Conservation (phyloP, 2,113 vertebrate species). For the Lota lota region DNA sequence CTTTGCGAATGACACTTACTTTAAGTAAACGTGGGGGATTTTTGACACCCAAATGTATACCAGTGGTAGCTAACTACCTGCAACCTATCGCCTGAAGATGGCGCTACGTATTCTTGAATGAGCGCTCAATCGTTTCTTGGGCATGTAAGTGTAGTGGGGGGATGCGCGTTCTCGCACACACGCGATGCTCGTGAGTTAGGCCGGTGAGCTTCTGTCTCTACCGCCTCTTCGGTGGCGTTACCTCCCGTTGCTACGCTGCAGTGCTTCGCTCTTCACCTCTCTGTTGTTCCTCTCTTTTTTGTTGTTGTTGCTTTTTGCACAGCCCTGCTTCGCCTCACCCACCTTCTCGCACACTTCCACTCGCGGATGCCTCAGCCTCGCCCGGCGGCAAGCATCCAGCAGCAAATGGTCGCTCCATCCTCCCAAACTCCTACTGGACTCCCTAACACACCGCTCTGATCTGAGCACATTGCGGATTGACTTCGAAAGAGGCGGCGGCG, state of each 20-base stretch:
- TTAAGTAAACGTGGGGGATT: no score
- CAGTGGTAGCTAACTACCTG: no score
- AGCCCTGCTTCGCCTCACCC: conserved; percentile 7
- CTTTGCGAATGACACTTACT: no score
- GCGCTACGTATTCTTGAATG: conserved; percentile 43
- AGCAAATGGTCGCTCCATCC: conserved; percentile 63
- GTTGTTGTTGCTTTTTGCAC: conserved; percentile 7
- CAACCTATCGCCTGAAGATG: conserved; percentile 45
- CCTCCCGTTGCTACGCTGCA: conserved; percentile 54
- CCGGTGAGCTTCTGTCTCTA: conserved; percentile 40
- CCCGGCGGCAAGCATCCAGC: conserved; percentile 39
- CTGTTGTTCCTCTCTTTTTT: neutral
- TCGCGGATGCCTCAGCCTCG: no score
- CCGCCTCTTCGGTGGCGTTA: conserved; percentile 48
- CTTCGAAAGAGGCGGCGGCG: conserved; percentile 40
- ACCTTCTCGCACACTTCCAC: neutral
- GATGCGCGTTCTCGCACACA: conserved; percentile 15
- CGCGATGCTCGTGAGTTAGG: neutral
- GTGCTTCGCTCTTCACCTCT: conserved; percentile 41
- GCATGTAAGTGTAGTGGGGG: neutral
- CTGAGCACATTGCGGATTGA: conserved; percentile 58
- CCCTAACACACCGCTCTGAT: conserved; percentile 55
- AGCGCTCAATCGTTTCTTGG: conserved; percentile 13
- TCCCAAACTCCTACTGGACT: conserved; percentile 58
- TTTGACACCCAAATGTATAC: no score